Percentiles rank a stretch among this genome's conserved stretches.
Conservation (phyloP, 2,888 invertebrate species). For the Bhutanitis thaidina region DNA sequence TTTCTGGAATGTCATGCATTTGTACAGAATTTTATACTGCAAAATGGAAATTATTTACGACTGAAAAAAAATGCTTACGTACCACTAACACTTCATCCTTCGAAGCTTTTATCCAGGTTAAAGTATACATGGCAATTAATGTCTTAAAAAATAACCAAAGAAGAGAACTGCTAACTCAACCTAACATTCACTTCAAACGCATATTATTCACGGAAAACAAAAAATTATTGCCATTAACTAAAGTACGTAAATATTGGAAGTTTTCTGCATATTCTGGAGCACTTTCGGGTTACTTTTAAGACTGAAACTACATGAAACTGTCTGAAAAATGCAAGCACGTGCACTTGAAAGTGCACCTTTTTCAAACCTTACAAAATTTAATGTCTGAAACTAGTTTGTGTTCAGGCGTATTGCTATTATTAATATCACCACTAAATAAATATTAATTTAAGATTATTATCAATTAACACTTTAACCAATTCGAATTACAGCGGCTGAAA, state of each 20-base stretch:
- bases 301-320: slow-evolving; percentile 54
- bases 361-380: slow-evolving; percentile 44
- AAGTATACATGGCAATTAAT: slow-evolving; percentile 42
- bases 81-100: slow-evolving; percentile 71
- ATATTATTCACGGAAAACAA: slow-evolving; percentile 39
- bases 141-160: slow-evolving; percentile 54
- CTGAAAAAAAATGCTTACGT: slow-evolving; percentile 38
- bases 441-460: slow-evolving; percentile 30
- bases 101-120: slow-evolving; percentile 37
- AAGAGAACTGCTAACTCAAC: slow-evolving; percentile 39
- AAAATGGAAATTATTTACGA: background rate
- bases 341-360: slow-evolving; percentile 62
- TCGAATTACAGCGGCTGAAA: slow-evolving; percentile 77
- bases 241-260: slow-evolving; percentile 23
- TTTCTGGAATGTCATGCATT: slow-evolving; percentile 39
- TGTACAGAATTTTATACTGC: slow-evolving; percentile 11
- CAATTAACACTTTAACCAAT: slow-evolving; percentile 62
- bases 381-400: slow-evolving; percentile 27
- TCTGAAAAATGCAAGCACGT: slow-evolving; percentile 76
- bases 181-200: slow-evolving; percentile 41
- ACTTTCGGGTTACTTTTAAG: slow-evolving; percentile 29
- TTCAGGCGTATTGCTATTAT: slow-evolving; percentile 19
- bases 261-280: slow-evolving; percentile 24
- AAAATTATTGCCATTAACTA: slow-evolving; percentile 23
- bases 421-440: slow-evolving; percentile 25